phyloP scores from a whole-genome alignment of 2,888 invertebrate species.

The Sycophila texana region DNA sequence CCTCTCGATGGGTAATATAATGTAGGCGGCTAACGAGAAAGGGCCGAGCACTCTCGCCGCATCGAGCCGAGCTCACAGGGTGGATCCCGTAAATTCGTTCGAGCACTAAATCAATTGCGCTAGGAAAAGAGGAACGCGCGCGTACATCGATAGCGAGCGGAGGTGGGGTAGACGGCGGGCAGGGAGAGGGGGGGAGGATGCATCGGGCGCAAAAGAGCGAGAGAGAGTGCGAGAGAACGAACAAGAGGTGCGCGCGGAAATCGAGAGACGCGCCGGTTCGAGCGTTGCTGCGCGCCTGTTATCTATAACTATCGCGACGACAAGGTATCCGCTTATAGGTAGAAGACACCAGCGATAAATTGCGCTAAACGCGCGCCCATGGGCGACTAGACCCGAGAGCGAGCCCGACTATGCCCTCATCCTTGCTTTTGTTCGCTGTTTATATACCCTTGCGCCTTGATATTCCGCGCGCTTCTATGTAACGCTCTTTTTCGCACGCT shows the following conservation, averaged over 20 bases:
- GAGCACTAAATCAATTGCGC: slow-evolving; percentile 65
- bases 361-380: slow-evolving; percentile 44
- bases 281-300: slow-evolving; percentile 35
- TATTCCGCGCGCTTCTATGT: slow-evolving; percentile 24
- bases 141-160: slow-evolving; percentile 35
- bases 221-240: not conserved
- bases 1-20: slow-evolving; percentile 73
- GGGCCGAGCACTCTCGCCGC: slow-evolving; percentile 58
- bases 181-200: not conserved
- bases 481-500: slow-evolving; percentile 28
- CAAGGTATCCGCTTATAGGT: slow-evolving; percentile 51
- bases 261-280: slow-evolving; percentile 25
- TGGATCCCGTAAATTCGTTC: slow-evolving; percentile 69
- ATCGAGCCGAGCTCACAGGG: slow-evolving; percentile 61
- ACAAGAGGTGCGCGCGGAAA: slow-evolving; percentile 23
- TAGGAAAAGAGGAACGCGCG: slow-evolving; percentile 22
- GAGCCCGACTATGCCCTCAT: slow-evolving; percentile 2
- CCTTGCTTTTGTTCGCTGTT: slow-evolving; percentile 28
- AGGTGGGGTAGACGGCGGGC: slow-evolving; percentile 50
- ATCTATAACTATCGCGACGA: slow-evolving; percentile 56
- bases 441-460: not conserved
- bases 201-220: not conserved
- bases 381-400: not conserved
- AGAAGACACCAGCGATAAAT: slow-evolving; percentile 52
- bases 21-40: slow-evolving; percentile 75